Percentiles rank a stretch among this genome's conserved stretches.
Evolutionary conservation across 2,888 invertebrate genomes (phyloP).

Genomic region (Pemphredon lugubris): DNA sequence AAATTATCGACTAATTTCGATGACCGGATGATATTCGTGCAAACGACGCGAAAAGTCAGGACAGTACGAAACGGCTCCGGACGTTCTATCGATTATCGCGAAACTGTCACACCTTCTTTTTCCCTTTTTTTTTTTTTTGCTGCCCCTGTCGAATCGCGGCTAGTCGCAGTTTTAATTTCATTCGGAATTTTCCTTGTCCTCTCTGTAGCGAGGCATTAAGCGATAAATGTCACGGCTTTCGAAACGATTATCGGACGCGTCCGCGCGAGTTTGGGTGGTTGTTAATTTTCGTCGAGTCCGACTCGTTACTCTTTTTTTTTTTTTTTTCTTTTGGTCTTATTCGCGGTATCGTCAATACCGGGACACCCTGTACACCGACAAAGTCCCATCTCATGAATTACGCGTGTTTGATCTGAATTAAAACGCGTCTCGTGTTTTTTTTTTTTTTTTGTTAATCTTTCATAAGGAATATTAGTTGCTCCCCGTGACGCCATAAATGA

Average conservation of each 20-base stretch:
- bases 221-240: constrained; percentile 1
- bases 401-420: too few relatives aligned
- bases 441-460: too few relatives aligned
- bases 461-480: too few relatives aligned
- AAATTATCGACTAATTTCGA: constrained; percentile 75
- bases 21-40: constrained; percentile 61
- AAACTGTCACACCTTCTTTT: constrained; percentile 21
- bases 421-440: too few relatives aligned
- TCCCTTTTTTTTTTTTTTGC: too few relatives aligned
- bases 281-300: constrained; percentile 2
- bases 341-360: background rate
- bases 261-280: background rate
- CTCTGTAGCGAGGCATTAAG: constrained; percentile 1
- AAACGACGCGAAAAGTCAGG: constrained; percentile 37
- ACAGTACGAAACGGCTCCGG: constrained; percentile 37
- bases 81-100: constrained; percentile 42
- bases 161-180: constrained; percentile 16
- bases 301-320: background rate
- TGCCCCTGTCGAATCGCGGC: constrained; percentile 5
- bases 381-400: too few relatives aligned
- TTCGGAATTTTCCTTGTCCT: background rate
- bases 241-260: background rate
- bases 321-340: background rate
- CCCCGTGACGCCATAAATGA: too few relatives aligned
- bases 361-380: too few relatives aligned